Percentiles rank a stretch among this genome's conserved stretches.
phyloP scores from a whole-genome alignment of 2,797 vertebrate genomes.

The Chanos chanos region DNA sequence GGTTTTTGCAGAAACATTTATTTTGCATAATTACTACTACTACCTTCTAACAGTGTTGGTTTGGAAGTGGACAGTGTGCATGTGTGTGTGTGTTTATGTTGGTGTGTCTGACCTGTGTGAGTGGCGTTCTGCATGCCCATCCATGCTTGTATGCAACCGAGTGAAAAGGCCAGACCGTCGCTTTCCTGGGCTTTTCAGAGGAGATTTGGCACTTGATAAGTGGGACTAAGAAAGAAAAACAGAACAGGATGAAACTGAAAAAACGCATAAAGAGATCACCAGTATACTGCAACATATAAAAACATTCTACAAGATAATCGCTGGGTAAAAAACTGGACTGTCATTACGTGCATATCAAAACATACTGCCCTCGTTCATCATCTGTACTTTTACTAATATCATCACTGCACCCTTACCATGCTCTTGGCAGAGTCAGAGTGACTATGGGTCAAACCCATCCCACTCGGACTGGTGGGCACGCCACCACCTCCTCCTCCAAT shows the following conservation, averaged over 20 bases:
- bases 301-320: background rate
- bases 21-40: background rate
- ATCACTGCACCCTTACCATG: constrained; percentile 25
- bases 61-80: background rate
- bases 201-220: constrained; percentile 63
- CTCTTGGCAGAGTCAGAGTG: constrained; percentile 36
- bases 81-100: constrained; percentile 6
- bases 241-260: background rate
- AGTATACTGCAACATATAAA: background rate
- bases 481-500: constrained; percentile 57
- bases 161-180: constrained; percentile 87
- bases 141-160: constrained; percentile 80
- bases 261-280: background rate
- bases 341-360: background rate
- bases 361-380: background rate
- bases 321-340: background rate
- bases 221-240: constrained; percentile 18
- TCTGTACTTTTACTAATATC: background rate
- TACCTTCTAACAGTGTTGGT: background rate
- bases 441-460: constrained; percentile 79
- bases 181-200: constrained; percentile 87
- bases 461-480: constrained; percentile 87
- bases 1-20: no score
- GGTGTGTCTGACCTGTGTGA: constrained; percentile 71
- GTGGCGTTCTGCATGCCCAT: constrained; percentile 80